Evolutionary conservation across 1,140 invertebrate genomes (phyloP).

Genomic region (Bombus confusus): DNA sequence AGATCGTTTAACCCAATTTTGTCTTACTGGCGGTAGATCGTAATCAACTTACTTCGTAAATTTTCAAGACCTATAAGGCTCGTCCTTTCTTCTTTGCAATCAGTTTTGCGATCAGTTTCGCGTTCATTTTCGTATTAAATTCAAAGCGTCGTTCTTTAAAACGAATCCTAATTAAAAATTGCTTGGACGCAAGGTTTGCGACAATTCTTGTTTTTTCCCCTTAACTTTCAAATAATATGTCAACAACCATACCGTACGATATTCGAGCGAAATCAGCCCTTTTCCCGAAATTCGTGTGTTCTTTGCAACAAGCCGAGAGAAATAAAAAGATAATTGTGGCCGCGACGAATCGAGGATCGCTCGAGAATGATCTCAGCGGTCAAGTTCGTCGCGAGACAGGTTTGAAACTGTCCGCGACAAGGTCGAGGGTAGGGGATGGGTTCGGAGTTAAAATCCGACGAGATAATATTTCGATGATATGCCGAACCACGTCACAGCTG

Average conservation of each 20-base stretch:
- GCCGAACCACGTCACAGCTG: conserved; percentile 79
- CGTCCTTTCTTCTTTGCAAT: background rate
- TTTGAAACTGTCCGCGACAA: too few relatives aligned
- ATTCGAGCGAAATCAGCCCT: too few relatives aligned
- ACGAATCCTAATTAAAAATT: background rate
- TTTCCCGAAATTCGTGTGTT: too few relatives aligned
- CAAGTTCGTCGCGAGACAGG: too few relatives aligned
- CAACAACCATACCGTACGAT: too few relatives aligned
- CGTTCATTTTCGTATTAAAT: background rate
- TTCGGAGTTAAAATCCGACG: conserved; percentile 75
- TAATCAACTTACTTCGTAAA: conserved; percentile 16
- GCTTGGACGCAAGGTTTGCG: background rate
- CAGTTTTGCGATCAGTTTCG: background rate
- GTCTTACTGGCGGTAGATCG: background rate
- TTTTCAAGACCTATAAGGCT: background rate
- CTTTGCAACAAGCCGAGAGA: too few relatives aligned
- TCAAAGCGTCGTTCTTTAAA: background rate
- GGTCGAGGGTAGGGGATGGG: background rate
- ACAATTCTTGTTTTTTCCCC: background rate
- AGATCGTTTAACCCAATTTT: conserved; percentile 11
- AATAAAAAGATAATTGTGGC: too few relatives aligned
- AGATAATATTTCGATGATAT: conserved; percentile 82
- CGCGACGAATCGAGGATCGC: too few relatives aligned
- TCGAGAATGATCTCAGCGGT: too few relatives aligned
- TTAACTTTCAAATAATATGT: background rate